A percentile compares a stretch with the other conserved stretches of the same genome.
phyloP scores from a whole-genome alignment of 2,113 vertebrate species.

The Danionella cerebrum region DNA sequence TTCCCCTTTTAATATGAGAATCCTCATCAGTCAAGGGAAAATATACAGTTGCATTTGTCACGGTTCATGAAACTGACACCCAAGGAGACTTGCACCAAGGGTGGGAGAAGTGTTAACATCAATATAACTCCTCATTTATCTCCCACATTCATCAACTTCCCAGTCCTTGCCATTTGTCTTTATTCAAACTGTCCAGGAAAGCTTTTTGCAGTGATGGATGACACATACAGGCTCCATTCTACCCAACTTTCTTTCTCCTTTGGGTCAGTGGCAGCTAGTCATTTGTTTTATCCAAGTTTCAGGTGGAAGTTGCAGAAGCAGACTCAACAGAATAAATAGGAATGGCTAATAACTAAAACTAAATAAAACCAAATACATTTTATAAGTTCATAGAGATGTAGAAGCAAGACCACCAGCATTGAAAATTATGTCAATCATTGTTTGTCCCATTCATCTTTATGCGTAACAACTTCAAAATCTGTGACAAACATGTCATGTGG shows the following conservation, averaged over 20 bases:
- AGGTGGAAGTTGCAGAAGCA: neutral
- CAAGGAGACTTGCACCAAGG: neutral
- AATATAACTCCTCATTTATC: constrained; percentile 12
- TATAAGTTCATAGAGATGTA: no score
- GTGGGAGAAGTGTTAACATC: constrained; percentile 8
- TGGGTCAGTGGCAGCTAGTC: constrained; percentile 30
- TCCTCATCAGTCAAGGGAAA: neutral
- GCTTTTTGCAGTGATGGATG: constrained; percentile 11
- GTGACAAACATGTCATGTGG: no score
- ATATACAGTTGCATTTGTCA: neutral
- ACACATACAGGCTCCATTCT: neutral
- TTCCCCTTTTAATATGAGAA: neutral
- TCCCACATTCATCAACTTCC: neutral
- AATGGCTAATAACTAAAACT: no score
- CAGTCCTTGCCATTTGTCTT: neutral
- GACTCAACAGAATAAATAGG: neutral
- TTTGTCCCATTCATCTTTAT: no score
- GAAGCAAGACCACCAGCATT: no score
- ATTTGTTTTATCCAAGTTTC: constrained; percentile 16
- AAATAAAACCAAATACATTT: constrained; percentile 5
- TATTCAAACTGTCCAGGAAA: constrained; percentile 25
- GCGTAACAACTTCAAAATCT: no score
- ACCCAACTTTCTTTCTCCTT: neutral
- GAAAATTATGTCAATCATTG: no score
- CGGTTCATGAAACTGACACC: neutral